phyloP scores from a whole-genome alignment of 2,888 invertebrate genomes.

The Margaritifera margaritifera region DNA sequence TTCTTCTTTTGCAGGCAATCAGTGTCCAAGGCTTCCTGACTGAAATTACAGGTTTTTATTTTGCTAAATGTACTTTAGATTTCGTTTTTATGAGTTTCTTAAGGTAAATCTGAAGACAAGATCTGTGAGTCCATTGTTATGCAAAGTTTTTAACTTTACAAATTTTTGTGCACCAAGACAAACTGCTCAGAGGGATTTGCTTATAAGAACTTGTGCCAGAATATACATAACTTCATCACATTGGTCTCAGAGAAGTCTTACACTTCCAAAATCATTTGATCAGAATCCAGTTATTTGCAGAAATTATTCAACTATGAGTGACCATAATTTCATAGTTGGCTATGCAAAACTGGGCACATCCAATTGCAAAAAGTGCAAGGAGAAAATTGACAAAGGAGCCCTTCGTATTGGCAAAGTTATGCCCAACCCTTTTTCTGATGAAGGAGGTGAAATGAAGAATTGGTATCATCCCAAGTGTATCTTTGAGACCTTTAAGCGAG shows the following conservation, averaged over 20 bases:
- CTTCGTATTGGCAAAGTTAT: conserved; percentile 85
- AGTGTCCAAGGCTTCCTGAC: too few relatives aligned
- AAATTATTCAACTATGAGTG: conserved; percentile 60
- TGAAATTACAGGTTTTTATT: too few relatives aligned
- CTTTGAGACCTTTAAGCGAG: conserved; percentile 85
- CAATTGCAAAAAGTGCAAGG: conserved; percentile 90
- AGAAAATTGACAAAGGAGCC: conserved; percentile 82
- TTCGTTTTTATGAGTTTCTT: too few relatives aligned
- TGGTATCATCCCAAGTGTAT: conserved; percentile 87
- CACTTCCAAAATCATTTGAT: neutral
- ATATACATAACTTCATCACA: neutral
- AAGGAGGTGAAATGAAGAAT: conserved; percentile 85
- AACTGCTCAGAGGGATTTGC: neutral
- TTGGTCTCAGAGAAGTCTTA: neutral
- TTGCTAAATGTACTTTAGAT: too few relatives aligned
- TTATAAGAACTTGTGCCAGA: neutral
- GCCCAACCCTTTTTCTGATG: conserved; percentile 84
- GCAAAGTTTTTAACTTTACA: neutral
- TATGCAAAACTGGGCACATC: conserved; percentile 87
- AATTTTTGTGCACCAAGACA: neutral
- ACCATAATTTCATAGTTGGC: conserved; percentile 78
- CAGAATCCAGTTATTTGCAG: neutral
- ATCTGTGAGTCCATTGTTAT: neutral
- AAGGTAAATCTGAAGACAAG: too few relatives aligned
- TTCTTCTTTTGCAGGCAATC: too few relatives aligned